Percentiles rank a stretch among this genome's conserved stretches.
These are phyloP conservation scores for Vireo altiloquus DNA, from an alignment of 2,113 vertebrate species.

Conservation along the genomic window DNA sequence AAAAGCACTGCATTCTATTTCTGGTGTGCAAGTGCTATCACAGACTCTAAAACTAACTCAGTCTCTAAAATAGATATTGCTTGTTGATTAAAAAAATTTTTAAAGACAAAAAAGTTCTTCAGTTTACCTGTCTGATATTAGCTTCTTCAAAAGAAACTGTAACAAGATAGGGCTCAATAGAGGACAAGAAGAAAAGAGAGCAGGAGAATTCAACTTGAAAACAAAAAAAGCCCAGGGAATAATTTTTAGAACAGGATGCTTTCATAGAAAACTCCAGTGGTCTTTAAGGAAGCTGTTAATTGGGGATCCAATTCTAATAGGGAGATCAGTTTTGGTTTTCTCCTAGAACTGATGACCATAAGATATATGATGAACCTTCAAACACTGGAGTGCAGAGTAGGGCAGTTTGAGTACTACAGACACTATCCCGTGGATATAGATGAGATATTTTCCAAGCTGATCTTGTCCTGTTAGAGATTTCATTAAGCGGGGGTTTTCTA, in stretches of 20 bases:
- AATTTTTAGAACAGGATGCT: not conserved
- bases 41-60: not conserved
- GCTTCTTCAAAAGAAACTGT: not conserved
- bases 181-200: not conserved
- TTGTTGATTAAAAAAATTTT: not conserved
- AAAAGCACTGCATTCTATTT: not conserved
- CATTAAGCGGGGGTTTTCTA: not conserved
- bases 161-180: not conserved
- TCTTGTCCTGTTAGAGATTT: not conserved
- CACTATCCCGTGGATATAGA: not conserved
- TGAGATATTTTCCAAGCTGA: not conserved
- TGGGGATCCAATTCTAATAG: not conserved
- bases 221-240: not conserved
- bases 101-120: not conserved
- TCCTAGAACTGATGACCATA: not conserved
- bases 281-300: not conserved
- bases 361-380: not conserved
- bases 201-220: not conserved
- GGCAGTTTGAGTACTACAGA: not conserved
- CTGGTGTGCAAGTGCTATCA: not conserved
- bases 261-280: not conserved
- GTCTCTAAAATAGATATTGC: not conserved
- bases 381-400: not conserved
- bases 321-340: not conserved
- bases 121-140: not conserved